phyloP scores from a whole-genome alignment of 2,113 vertebrate genomes.

The Chaetorhynchus papuensis region DNA sequence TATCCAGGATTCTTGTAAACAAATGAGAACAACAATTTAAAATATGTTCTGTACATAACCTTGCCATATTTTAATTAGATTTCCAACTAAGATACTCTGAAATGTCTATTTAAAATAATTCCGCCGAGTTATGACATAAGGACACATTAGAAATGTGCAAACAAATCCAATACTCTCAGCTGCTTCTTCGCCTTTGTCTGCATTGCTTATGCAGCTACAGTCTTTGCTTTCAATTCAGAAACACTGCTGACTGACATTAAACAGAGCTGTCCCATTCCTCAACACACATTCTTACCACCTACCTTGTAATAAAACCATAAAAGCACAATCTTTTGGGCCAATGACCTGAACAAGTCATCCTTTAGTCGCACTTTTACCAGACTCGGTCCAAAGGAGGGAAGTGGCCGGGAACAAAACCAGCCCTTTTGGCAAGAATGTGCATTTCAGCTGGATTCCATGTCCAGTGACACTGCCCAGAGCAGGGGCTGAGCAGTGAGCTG shows the following conservation, averaged over 20 bases:
- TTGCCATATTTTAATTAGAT: neutral
- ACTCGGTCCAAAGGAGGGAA: neutral
- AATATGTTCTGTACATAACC: neutral
- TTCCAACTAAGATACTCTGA: neutral
- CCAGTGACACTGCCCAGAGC: neutral
- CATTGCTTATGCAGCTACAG: neutral
- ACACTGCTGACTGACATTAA: neutral
- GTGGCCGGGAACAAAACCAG: neutral
- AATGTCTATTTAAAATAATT: slow-evolving; percentile 3
- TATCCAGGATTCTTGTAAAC: neutral
- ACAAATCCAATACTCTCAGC: neutral
- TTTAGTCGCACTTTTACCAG: neutral
- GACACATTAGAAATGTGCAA: neutral
- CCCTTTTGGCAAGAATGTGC: neutral
- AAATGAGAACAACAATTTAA: neutral
- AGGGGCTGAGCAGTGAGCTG: neutral
- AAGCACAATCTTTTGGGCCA: neutral
- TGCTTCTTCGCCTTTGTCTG: neutral
- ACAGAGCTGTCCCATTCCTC: neutral
- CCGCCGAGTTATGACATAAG: neutral
- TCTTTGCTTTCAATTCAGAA: neutral
- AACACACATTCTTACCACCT: neutral
- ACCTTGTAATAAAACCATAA: neutral
- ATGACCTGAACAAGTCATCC: neutral
- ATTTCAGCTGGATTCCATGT: neutral